Percentiles rank a stretch among this genome's conserved stretches.
Conservation (phyloP, 30 jellyfish, hydroid and myxozoan genomes). For the Pelagia noctiluca region DNA sequence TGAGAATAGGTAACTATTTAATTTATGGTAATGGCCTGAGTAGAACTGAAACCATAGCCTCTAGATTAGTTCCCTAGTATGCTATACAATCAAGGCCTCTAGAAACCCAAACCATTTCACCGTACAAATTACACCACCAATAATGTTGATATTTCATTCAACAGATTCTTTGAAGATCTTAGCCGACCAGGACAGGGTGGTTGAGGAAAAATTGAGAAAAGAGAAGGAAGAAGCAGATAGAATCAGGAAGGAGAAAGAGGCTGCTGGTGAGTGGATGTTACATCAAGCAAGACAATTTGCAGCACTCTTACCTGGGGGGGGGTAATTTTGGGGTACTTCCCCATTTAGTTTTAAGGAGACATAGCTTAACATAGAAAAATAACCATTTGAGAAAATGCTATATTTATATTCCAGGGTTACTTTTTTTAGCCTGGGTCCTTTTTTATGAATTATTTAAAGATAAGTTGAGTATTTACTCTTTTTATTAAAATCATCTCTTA, state of each 20-base stretch:
- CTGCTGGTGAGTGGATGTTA: slow-evolving; percentile 59
- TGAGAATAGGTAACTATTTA: too few relatives aligned
- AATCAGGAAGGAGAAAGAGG: slow-evolving; percentile 69
- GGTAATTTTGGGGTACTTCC: too few relatives aligned
- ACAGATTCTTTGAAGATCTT: slow-evolving; percentile 47
- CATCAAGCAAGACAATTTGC: too few relatives aligned
- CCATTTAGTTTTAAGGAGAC: too few relatives aligned
- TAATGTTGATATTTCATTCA: not conserved
- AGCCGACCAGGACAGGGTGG: slow-evolving; percentile 59
- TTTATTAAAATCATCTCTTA: not conserved
- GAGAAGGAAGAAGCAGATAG: slow-evolving; percentile 66
- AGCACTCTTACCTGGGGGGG: too few relatives aligned
- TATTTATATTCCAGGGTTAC: not conserved
- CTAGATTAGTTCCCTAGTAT: too few relatives aligned
- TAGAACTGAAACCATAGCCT: too few relatives aligned
- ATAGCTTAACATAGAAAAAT: not conserved
- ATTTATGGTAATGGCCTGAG: too few relatives aligned
- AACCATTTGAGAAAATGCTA: not conserved
- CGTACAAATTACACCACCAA: not conserved
- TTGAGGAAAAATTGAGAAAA: slow-evolving; percentile 47
- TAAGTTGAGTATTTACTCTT: not conserved
- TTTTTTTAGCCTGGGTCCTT: not conserved
- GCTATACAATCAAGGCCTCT: too few relatives aligned
- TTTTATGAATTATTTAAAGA: too few relatives aligned
- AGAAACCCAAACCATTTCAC: too few relatives aligned